phyloP scores from a whole-genome alignment of 2,888 invertebrate species.

The Eupithecia exiguata region DNA sequence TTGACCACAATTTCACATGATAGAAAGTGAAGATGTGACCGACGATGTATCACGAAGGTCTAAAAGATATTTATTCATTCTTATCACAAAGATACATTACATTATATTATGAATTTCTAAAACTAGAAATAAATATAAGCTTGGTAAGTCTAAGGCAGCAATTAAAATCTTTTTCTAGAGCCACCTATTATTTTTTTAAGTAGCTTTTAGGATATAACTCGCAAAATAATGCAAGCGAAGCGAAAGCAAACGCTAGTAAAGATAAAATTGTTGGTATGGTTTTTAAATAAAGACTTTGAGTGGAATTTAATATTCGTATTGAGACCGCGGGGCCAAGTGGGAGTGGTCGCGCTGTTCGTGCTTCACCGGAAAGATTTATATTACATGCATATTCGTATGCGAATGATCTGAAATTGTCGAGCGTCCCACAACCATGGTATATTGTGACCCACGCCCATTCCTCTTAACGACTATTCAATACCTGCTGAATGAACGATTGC shows the following conservation, averaged over 20 bases:
- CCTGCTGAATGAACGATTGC: constrained; percentile 81
- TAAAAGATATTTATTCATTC: too few relatives aligned
- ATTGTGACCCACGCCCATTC: constrained; percentile 79
- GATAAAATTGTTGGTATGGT: constrained; percentile 64
- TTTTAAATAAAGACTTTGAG: constrained; percentile 78
- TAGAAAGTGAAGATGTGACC: too few relatives aligned
- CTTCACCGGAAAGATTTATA: constrained; percentile 84
- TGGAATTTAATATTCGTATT: constrained; percentile 83
- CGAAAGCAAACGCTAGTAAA: constrained; percentile 12
- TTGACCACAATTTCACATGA: too few relatives aligned
- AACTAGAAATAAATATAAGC: not conserved
- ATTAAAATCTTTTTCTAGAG: not conserved
- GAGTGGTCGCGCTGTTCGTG: constrained; percentile 79
- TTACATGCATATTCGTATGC: constrained; percentile 82
- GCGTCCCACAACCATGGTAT: constrained; percentile 51
- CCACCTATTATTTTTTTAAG: not conserved
- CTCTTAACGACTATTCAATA: constrained; percentile 82
- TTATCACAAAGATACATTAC: too few relatives aligned
- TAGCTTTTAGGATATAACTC: not conserved
- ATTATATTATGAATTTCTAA: not conserved
- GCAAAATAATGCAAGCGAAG: constrained; percentile 3
- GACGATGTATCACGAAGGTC: too few relatives aligned
- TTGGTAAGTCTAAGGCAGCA: not conserved
- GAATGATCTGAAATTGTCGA: constrained; percentile 82
- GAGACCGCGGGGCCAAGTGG: constrained; percentile 77